Conservation (phyloP, 2,113 vertebrate genomes). For the Atractosteus spatula region DNA sequence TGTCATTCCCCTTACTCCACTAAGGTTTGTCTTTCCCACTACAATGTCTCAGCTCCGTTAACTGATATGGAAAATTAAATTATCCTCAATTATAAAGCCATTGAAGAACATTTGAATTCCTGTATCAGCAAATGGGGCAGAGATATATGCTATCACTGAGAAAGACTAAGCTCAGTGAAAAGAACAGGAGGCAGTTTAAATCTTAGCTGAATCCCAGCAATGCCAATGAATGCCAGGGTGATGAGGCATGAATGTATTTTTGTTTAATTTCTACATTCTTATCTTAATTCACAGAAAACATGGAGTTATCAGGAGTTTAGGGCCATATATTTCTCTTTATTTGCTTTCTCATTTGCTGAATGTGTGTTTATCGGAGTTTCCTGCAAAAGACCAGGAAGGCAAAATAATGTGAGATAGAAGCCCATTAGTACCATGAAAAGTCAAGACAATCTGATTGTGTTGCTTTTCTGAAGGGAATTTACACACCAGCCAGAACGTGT, state of each 20-base stretch:
- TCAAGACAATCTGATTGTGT: no score
- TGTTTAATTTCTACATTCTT: not conserved
- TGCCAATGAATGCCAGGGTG: not conserved
- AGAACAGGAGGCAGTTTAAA: conserved; percentile 18
- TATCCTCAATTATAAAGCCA: conserved; percentile 67
- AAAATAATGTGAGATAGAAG: no score
- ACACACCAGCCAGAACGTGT: no score
- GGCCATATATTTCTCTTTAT: not conserved
- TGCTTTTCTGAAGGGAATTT: no score
- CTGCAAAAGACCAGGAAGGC: no score
- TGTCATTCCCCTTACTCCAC: conserved; percentile 30
- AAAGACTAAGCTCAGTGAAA: conserved; percentile 18
- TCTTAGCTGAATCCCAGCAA: not conserved
- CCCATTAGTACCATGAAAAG: no score
- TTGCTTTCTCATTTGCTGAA: not conserved
- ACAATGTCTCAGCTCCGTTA: conserved; percentile 61
- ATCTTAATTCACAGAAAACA: not conserved
- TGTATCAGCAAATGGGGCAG: conserved; percentile 50
- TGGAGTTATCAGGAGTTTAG: not conserved
- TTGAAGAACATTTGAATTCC: conserved; percentile 61
- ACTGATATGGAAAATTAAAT: conserved; percentile 69
- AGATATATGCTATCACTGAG: conserved; percentile 15
- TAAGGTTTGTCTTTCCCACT: conserved; percentile 19
- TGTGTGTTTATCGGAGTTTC: no score
- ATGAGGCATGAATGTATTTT: not conserved